These are phyloP conservation scores for Apodemus agrarius DNA, from an alignment of 2,797 vertebrate species.

Conservation along the genomic window DNA sequence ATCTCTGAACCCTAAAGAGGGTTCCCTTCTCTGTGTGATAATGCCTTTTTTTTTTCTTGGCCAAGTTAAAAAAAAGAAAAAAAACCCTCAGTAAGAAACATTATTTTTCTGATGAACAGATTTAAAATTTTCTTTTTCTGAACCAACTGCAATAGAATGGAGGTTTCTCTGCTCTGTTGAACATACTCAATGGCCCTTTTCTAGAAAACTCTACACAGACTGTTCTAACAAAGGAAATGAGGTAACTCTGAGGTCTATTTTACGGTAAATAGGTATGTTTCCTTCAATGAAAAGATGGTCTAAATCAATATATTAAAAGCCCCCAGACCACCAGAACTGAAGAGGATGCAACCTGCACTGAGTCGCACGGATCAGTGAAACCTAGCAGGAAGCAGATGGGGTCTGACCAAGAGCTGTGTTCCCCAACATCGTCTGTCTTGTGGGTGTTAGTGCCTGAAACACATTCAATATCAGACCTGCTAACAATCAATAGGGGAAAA, in stretches of 20 bases:
- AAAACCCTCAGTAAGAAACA: slow-evolving; percentile 3
- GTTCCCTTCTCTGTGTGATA: background rate
- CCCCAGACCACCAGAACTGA: slow-evolving; percentile 7
- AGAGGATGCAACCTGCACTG: background rate
- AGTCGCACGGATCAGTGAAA: background rate
- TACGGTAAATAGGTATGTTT: background rate
- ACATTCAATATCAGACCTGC: background rate
- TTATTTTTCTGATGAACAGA: slow-evolving; percentile 45
- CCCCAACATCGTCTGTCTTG: background rate
- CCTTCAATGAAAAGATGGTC: background rate
- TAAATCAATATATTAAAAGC: slow-evolving; percentile 41
- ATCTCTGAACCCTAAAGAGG: background rate
- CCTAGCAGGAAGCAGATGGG: background rate
- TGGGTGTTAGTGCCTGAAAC: background rate
- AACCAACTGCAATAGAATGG: slow-evolving; percentile 39
- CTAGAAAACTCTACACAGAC: slow-evolving; percentile 36
- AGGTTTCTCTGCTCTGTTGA: slow-evolving; percentile 71
- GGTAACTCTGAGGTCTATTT: background rate
- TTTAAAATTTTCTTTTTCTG: background rate
- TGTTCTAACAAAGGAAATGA: slow-evolving; percentile 26
- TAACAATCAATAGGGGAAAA: background rate
- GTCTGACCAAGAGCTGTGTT: background rate
- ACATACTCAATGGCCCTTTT: slow-evolving; percentile 48
- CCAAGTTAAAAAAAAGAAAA: background rate
- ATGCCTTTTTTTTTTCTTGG: slow-evolving; percentile 15